Evolutionary conservation across 2,113 vertebrate species (phyloP), one percentile per base, ranked within the genome.

Genomic region (Gobiocypris rarus): DNA sequence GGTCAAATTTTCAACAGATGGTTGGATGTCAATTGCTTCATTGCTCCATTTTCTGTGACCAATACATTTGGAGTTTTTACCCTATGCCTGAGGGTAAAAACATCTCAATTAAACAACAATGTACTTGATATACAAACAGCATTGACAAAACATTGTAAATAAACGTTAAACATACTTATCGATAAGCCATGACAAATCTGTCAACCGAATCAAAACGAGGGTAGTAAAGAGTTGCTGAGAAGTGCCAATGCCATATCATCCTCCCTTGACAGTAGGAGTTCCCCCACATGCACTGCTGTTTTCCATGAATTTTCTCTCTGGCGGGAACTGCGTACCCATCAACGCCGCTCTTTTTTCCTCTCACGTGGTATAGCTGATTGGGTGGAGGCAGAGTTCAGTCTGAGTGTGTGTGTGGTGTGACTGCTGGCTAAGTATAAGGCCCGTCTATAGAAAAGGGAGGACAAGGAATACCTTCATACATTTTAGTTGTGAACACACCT

Each of bases 191-290:
- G 34, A 31, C 14, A 67, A 67, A 67, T 63, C 13, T 1, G 13
- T 28, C 13, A 13, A 31, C 5, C 28, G 13, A 15, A 71, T 70
- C 11, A 48, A 48, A 48, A 48, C 10, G 43, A 3, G 5, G 50
- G 5, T 19, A 54, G 7, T 54, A 54, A 54, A 54, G 2, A 54
- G 17, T 19, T 52, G 77, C 26, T 70, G 28, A 48, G 52, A 75
- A 73, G 54, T 41, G 26, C 24, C 67, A 84, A 54, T 52, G 17
- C 31, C 75, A 71, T 79, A 41, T 87, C 54, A 82, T 82, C 45
- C 58, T 84, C 86, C 79, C 86, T 19, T 87, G 86, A 83, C 69
- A 50, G 61, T 83, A 84, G 84, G 84, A 69, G 84, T 87, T 89
- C 48, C 88, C 81, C 63, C 17, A 75, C 43, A 82, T 75, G 76